Evolutionary conservation across 2,113 vertebrate species (phyloP).

Genomic region (Entelurus aequoreus): DNA sequence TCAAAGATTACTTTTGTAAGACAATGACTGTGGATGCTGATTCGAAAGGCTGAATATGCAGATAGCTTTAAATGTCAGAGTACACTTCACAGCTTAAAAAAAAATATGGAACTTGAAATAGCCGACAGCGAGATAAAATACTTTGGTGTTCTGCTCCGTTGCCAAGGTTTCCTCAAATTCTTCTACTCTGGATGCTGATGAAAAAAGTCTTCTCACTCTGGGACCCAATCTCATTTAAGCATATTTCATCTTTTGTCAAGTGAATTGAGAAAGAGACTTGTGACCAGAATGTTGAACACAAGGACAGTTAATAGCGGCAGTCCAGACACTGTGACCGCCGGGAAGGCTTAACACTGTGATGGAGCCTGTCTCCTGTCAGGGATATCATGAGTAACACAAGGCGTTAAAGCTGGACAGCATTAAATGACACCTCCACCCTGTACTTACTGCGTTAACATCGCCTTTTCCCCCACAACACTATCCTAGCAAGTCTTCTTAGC

Average conservation of each 20-base stretch:
- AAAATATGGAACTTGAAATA: conserved; percentile 10
- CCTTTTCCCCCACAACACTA: background rate
- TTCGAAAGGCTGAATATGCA: conserved; percentile 3
- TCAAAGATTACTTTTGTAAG: background rate
- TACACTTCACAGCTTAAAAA: conserved; percentile 18
- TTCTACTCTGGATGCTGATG: conserved; percentile 12
- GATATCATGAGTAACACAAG: conserved; percentile 10
- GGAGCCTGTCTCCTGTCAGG: conserved; percentile 16
- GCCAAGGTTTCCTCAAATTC: conserved; percentile 34
- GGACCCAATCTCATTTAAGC: conserved; percentile 40
- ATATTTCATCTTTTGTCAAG: conserved; percentile 55
- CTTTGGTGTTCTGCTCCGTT: conserved; percentile 9
- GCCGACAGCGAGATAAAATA: conserved; percentile 21
- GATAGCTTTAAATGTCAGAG: conserved; percentile 10
- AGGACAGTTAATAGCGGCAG: conserved; percentile 38
- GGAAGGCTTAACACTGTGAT: conserved; percentile 24
- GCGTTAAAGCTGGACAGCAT: conserved; percentile 5
- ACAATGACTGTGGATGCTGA: background rate
- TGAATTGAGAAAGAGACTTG: conserved; percentile 17
- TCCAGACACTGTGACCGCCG: conserved; percentile 27
- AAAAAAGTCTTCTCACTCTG: conserved; percentile 34
- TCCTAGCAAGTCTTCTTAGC: background rate
- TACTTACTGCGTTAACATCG: background rate
- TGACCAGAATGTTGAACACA: conserved; percentile 33
- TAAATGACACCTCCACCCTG: conserved; percentile 2